Conservation (phyloP, 1,140 invertebrate genomes). For the Pristionchus pacificus region DNA sequence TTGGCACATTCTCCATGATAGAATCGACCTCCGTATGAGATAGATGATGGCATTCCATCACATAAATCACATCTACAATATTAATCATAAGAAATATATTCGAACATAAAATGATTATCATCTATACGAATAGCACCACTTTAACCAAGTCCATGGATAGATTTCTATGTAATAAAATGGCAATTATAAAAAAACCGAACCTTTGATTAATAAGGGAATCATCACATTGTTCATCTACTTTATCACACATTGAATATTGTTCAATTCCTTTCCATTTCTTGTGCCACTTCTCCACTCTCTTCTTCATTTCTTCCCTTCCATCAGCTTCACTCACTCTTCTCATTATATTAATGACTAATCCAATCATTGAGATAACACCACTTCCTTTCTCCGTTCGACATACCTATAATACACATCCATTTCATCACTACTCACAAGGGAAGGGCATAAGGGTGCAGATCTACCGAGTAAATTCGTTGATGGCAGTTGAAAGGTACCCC, state of each 20-base stretch:
- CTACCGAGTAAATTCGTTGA: no score
- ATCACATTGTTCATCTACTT: slow-evolving; percentile 10
- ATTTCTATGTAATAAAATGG: no score
- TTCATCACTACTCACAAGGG: no score
- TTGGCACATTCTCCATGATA: slow-evolving; percentile 41
- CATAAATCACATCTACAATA: slow-evolving; percentile 3
- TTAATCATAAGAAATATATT: slow-evolving; percentile 11
- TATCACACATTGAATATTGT: slow-evolving; percentile 13
- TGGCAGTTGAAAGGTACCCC: no score
- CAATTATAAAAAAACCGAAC: no score
- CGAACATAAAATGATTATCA: no score
- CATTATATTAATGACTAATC: neutral
- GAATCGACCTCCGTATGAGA: slow-evolving; percentile 26
- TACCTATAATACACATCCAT: neutral
- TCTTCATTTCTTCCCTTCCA: neutral
- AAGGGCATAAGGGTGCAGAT: no score
- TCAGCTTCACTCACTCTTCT: neutral
- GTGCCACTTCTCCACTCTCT: neutral
- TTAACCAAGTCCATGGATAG: neutral
- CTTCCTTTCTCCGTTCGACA: neutral
- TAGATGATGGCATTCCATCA: slow-evolving; percentile 5
- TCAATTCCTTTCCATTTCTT: neutral
- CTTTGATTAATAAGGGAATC: no score
- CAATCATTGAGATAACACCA: neutral
- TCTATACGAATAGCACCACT: neutral